Conservation (phyloP, 2,888 invertebrate genomes). For the Platycheirus rosarum region DNA sequence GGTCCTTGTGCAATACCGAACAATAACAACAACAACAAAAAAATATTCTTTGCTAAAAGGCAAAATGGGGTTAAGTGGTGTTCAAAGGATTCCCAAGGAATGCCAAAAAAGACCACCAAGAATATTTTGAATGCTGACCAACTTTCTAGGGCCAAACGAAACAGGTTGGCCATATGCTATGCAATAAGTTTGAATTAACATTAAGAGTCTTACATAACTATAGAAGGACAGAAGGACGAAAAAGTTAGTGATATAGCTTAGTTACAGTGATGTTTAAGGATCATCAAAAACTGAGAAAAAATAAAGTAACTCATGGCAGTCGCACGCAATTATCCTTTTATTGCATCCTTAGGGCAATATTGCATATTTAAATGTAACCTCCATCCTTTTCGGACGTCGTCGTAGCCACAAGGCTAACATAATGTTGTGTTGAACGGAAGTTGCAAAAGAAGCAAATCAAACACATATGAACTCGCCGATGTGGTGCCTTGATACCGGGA, state of each 20-base stretch:
- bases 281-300: neutral
- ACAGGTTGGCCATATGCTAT: slow-evolving; percentile 44
- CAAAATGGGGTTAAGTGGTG: slow-evolving; percentile 41
- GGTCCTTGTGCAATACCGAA: slow-evolving; percentile 11
- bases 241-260: slow-evolving; percentile 4
- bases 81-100: slow-evolving; percentile 28
- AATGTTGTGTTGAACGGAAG: slow-evolving; percentile 57
- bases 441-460: slow-evolving; percentile 44
- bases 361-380: slow-evolving; percentile 63
- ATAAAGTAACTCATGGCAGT: neutral
- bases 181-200: neutral
- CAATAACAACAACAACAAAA: slow-evolving; percentile 2
- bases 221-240: slow-evolving; percentile 13
- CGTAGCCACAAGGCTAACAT: slow-evolving; percentile 1
- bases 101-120: neutral
- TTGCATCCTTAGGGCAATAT: slow-evolving; percentile 68
- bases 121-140: slow-evolving; percentile 32
- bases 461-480: slow-evolving; percentile 23
- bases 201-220: too few relatives aligned
- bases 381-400: slow-evolving; percentile 2
- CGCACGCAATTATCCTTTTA: slow-evolving; percentile 70
- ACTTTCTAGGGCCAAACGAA: slow-evolving; percentile 8
- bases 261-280: slow-evolving; percentile 15
- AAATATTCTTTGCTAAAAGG: neutral
- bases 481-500: slow-evolving; percentile 51